A percentile compares a stretch with the other conserved stretches of the same genome.
These are phyloP conservation scores for Acleris holmiana DNA, from an alignment of 2,888 invertebrate species.

Conservation along the genomic window DNA sequence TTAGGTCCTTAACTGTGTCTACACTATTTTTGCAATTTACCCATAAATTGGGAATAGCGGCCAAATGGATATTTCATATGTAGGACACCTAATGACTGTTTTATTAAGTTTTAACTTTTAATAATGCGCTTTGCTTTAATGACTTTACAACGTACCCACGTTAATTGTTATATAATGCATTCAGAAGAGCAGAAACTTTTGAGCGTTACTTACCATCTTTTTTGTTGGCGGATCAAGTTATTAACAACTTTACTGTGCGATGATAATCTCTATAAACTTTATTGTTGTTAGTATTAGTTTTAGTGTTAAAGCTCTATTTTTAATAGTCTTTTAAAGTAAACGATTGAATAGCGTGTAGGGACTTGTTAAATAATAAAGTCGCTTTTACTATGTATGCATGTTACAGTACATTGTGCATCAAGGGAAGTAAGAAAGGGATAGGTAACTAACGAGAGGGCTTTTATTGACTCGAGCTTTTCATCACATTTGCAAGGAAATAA, in stretches of 20 bases:
- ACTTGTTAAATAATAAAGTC: not conserved
- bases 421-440: no score
- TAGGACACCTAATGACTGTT: slow-evolving; percentile 59
- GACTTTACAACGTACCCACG: slow-evolving; percentile 62
- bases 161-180: slow-evolving; percentile 40
- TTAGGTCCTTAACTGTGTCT: no score
- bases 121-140: slow-evolving; percentile 68
- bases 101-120: slow-evolving; percentile 70
- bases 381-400: no score
- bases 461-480: no score
- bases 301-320: slow-evolving; percentile 16
- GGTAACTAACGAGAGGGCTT: no score
- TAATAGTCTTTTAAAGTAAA: slow-evolving; percentile 9
- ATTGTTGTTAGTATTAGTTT: slow-evolving; percentile 14
- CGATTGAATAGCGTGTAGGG: slow-evolving; percentile 6
- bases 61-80: no score
- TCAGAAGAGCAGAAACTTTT: slow-evolving; percentile 55
- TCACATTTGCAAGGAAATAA: no score
- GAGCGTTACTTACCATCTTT: slow-evolving; percentile 34
- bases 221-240: slow-evolving; percentile 9
- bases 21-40: no score
- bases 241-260: slow-evolving; percentile 20
- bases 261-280: not conserved
- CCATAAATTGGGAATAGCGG: no score
- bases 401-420: no score